Evolutionary conservation across 2,113 vertebrate species (phyloP), one percentile per base, ranked within the genome.

Genomic region (Etia nguti): DNA sequence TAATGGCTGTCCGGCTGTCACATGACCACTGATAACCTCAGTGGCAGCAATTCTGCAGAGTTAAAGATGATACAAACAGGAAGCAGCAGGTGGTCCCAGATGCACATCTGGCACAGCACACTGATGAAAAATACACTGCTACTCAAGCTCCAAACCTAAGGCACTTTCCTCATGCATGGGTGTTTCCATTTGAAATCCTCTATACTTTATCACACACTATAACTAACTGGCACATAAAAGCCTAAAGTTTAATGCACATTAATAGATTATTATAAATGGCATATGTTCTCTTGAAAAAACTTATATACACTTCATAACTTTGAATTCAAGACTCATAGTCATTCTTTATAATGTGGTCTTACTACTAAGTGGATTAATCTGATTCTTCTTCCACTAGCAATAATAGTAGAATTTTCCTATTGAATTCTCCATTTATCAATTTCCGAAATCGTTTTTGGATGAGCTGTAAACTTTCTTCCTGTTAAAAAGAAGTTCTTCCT

Each of bases 11-110:
- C 88, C 84, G 29, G 83, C 87, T 48, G 84, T 82, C 91, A 89
- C 81, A 80, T 36, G 84, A 81, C 82, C 57, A 4, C 79, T 46
- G 90, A 92, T 93, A 92, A 93, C 88, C 88, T 57, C 89, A 1
- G 57, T 29, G 38, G 79, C 86, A 87, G 79, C 59, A 41, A 13
- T 81, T 52, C 79, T 80, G 92, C 73, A 65, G 86, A 92, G 81
- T 91, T 85, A 85, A 52, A 31, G 80, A 88, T 75, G 80, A 18
- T 5, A 12, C 70, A 54, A 9, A 1, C 34, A 85, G 68, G 62
- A 88, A 46, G 62, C 54, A 15, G 75, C 26, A n/a, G 60, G 81
- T 10, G 26, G 52, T 36, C 8, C 48, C 38, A 41, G 50, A 54
- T 26, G 22, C 46, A 86, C 59, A 85, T 68, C 77, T 80, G 77